Evolutionary conservation across 1,140 invertebrate genomes (phyloP), one percentile per base, ranked within the genome.

Genomic region (Ostrea edulis): DNA sequence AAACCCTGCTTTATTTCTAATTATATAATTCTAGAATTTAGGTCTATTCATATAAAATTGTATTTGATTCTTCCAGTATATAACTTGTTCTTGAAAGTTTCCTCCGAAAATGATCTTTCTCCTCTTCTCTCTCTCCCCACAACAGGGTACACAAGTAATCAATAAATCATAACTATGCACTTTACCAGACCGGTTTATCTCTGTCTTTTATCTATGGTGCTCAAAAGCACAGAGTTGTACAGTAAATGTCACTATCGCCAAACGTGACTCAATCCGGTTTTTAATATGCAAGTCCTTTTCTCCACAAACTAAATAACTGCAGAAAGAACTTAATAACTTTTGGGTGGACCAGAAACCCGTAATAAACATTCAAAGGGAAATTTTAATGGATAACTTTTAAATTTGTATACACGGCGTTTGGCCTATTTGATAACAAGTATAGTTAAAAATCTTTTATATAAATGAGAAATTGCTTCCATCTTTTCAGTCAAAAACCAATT

Each of bases 281-380:
- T 77, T 77, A 77, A 35, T 77, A 25, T 77, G 68, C 29, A 77
- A 77, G 29, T 12, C 22, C 68, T 9, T 12, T 77, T 77, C 68
- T 77, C 68, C 29, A 11, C 9, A 25, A 35, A n/a, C 17, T 7
- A 62, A 62, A 62, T 77, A 25, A 77, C 68, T 77, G 68, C 68
- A 77, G 9, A 77, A 77, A 20, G n/a, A 62, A 77, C 68, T 77
- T 35, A 77, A 77, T 77, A 77, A 77, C 68, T 77, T 77, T 29
- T 29, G 68, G 68, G 68, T 77, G 68, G 68, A 77, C 68, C 68
- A 29, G 22, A 12, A 14, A 77, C 29, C 29, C 68, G 14, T 14
- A 14, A 29, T 77, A 25, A 77, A 77, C 68, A 77, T 77, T 77
- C 25, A 77, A 29, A 77, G 29, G 68, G 68, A 35, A 77, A 77